phyloP scores from a whole-genome alignment of 2,113 vertebrate genomes.

The Cranoglanis bouderius region DNA sequence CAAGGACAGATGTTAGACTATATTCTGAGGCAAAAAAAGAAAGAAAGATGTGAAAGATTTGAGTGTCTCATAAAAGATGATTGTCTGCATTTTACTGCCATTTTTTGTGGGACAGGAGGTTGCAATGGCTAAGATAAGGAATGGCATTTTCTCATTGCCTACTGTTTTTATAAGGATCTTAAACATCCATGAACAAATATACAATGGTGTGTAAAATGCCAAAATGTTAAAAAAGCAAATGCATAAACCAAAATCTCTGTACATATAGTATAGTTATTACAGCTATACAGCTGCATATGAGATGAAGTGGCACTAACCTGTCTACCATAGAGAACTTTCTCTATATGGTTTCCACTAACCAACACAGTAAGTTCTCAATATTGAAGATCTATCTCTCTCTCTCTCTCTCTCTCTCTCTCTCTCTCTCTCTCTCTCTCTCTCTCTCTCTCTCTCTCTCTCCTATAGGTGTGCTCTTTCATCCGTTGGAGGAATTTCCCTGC shows the following conservation, averaged over 20 bases:
- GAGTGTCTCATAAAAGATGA: slow-evolving; percentile 22
- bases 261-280: slow-evolving; percentile 42
- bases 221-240: slow-evolving; percentile 17
- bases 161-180: slow-evolving; percentile 20
- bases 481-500: slow-evolving; percentile 48
- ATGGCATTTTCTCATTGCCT: slow-evolving; percentile 16
- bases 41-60: not conserved
- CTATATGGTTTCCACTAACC: too few relatives aligned
- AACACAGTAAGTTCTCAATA: too few relatives aligned
- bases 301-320: slow-evolving; percentile 8
- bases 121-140: slow-evolving; percentile 10
- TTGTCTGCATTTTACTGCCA: slow-evolving; percentile 14
- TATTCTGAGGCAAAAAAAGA: slow-evolving; percentile 49
- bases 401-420: slow-evolving; percentile 28
- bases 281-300: slow-evolving; percentile 12
- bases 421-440: slow-evolving; percentile 33
- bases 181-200: slow-evolving; percentile 1
- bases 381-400: slow-evolving; percentile 20
- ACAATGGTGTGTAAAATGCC: slow-evolving; percentile 12
- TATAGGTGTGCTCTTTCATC: slow-evolving; percentile 45
- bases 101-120: slow-evolving; percentile 14
- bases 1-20: not conserved
- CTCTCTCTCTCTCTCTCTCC: slow-evolving; percentile 21
- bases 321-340: slow-evolving; percentile 31
- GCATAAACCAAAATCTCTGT: slow-evolving; percentile 36